These are phyloP conservation scores for Apogon talboti DNA, from an alignment of 2,797 vertebrate species.

Conservation along the genomic window DNA sequence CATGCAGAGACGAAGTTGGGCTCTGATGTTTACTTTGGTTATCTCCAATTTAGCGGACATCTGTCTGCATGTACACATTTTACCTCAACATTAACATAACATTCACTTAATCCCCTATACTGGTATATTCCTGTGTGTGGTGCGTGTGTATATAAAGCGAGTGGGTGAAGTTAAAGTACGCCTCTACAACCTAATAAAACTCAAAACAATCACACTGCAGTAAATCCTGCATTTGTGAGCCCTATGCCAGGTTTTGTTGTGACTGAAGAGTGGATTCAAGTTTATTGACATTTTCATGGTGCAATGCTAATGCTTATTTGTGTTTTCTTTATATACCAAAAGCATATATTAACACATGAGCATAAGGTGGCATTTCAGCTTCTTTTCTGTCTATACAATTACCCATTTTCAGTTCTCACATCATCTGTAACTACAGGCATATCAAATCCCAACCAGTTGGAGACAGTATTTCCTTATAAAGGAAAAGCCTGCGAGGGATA, in stretches of 20 bases:
- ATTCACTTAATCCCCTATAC: constrained; percentile 41
- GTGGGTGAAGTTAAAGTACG: constrained; percentile 44
- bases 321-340: constrained; percentile 47
- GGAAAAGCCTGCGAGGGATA: constrained; percentile 80
- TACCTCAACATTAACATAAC: constrained; percentile 49
- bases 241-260: constrained; percentile 31
- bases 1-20: constrained; percentile 47
- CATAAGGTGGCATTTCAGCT: constrained; percentile 25
- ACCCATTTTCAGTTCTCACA: constrained; percentile 74
- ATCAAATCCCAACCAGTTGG: constrained; percentile 79
- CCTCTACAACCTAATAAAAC: constrained; percentile 44
- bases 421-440: constrained; percentile 74
- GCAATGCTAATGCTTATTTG: constrained; percentile 21
- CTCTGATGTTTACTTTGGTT: constrained; percentile 74
- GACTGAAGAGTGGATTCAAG: not conserved
- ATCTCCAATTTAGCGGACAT: constrained; percentile 67
- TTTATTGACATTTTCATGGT: constrained; percentile 26
- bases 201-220: constrained; percentile 31
- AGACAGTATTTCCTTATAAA: constrained; percentile 82
- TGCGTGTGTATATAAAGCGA: constrained; percentile 22
- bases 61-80: constrained; percentile 40
- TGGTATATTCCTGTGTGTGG: constrained; percentile 21
- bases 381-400: constrained; percentile 73
- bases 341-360: constrained; percentile 47
- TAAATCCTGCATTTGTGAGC: constrained; percentile 55